Percentiles rank a stretch among this genome's conserved stretches.
These are phyloP conservation scores for rat (Rattus norvegicus) DNA, from an alignment of 2,113 vertebrate genomes.

Conservation along the genomic window GRCr8 NC_086037.1:59707001-59707500, in stretches of 20 bases:
- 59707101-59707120: background rate
- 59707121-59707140: background rate
- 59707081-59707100: background rate
- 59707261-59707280: background rate
- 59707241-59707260: background rate
- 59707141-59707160: background rate
- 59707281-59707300: constrained; percentile 19
- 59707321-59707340: constrained; percentile 53
- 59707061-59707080: background rate
- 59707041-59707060: background rate
- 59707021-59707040: fast-evolving
- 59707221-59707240: background rate
- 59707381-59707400: constrained; percentile 92
- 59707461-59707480: constrained; percentile 97
- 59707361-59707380: constrained; percentile 87
- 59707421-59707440: constrained; percentile 93
- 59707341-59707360: constrained; percentile 82
- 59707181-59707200: background rate
- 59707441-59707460: constrained; percentile 92
- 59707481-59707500: constrained; percentile 95
- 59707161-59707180: background rate
- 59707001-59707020: background rate
- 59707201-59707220: background rate
- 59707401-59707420: constrained; percentile 90
- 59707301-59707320: constrained; percentile 49